phyloP scores from a whole-genome alignment of 2,797 vertebrate species.

The Paratrypauchen microcephalus region DNA sequence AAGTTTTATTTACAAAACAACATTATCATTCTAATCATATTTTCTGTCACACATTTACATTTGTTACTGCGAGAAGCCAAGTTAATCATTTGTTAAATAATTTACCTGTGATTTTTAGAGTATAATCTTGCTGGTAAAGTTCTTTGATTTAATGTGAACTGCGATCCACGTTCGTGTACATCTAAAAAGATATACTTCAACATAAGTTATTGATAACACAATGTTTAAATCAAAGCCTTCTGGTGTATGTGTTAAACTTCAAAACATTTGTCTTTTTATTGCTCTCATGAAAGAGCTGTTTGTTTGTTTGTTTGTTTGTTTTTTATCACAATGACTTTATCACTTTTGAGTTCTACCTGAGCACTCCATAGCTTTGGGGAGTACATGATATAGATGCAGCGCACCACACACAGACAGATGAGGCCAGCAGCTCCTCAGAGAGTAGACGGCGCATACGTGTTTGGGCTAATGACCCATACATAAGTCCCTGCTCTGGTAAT shows the following conservation, averaged over 20 bases:
- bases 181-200: not conserved
- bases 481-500: not conserved
- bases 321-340: not conserved
- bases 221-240: not conserved
- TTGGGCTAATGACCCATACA: conserved; percentile 3
- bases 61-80: no score
- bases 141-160: no score
- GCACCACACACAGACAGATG: not conserved
- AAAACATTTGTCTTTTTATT: not conserved
- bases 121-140: no score
- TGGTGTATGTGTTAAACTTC: not conserved
- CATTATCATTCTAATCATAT: no score
- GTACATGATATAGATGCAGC: not conserved
- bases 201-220: not conserved
- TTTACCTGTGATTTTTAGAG: no score
- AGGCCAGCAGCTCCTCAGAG: not conserved
- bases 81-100: no score
- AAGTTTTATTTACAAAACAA: not conserved
- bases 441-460: not conserved
- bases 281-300: not conserved
- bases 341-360: not conserved
- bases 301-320: no score
- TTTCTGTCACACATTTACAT: no score
- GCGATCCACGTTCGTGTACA: no score
- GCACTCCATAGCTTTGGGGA: not conserved